Conservation (phyloP, 2,797 vertebrate genomes). For the Pipistrellus pygmaeus region DNA sequence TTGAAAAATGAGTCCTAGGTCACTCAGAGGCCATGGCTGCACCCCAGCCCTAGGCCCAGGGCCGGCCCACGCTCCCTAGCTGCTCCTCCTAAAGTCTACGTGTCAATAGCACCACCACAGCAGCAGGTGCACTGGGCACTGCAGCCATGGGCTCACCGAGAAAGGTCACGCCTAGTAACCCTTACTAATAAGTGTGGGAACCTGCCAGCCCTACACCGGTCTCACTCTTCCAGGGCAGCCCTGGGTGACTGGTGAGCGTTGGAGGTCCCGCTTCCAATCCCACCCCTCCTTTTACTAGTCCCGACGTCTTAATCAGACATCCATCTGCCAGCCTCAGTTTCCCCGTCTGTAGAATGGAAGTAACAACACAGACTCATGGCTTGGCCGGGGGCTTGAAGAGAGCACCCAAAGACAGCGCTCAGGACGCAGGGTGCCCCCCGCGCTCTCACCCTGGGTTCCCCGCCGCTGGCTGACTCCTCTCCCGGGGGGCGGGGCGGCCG, state of each 20-base stretch:
- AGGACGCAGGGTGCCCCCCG: background rate
- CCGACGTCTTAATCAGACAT: background rate
- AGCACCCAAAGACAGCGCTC: background rate
- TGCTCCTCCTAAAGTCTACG: background rate
- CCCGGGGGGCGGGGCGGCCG: background rate
- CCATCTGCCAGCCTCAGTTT: constrained; percentile 19
- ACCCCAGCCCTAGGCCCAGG: background rate
- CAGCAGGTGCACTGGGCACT: background rate
- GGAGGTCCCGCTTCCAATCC: background rate
- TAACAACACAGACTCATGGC: background rate
- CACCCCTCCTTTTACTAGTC: constrained; percentile 10
- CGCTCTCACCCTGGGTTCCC: background rate
- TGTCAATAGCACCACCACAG: background rate
- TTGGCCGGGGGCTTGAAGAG: background rate
- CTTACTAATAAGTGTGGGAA: background rate
- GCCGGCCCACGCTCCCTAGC: background rate
- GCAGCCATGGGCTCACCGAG: background rate
- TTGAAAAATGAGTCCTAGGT: constrained; percentile 3
- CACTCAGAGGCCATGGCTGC: background rate
- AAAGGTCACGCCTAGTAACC: constrained; percentile 8
- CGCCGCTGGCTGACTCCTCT: background rate
- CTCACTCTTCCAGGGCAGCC: background rate
- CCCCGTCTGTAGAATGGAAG: background rate
- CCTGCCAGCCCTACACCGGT: no score
- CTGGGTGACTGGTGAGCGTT: background rate